These are phyloP conservation scores for Neodontobutis hainanensis DNA, from an alignment of 2,113 vertebrate species.

Conservation along the genomic window DNA sequence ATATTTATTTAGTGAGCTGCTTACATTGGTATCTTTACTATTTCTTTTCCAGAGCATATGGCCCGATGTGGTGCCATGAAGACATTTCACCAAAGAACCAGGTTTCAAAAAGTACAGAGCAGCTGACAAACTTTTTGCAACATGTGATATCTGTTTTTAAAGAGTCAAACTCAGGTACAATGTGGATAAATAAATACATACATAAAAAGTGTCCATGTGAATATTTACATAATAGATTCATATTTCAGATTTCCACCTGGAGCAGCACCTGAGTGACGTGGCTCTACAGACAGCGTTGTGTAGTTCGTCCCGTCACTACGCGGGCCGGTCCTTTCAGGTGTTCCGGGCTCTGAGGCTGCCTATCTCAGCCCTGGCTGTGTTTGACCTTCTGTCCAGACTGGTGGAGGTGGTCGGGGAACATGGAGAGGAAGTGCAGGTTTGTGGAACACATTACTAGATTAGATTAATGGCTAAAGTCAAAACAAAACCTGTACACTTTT, in stretches of 20 bases:
- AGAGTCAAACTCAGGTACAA: constrained; percentile 93
- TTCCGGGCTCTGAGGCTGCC: constrained; percentile 93
- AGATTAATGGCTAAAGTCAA: too few relatives aligned
- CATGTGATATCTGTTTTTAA: constrained; percentile 96
- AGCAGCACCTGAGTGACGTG: constrained; percentile 93
- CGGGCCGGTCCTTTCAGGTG: constrained; percentile 95
- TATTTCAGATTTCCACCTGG: constrained; percentile 88
- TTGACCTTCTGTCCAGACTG: constrained; percentile 90
- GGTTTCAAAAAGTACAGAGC: constrained; percentile 91
- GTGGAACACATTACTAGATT: neutral
- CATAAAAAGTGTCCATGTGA: neutral
- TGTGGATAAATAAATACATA: neutral
- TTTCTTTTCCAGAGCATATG: constrained; percentile 84
- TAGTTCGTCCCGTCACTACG: constrained; percentile 96
- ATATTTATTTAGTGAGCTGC: too few relatives aligned
- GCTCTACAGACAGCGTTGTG: constrained; percentile 93
- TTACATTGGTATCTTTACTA: neutral
- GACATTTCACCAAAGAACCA: constrained; percentile 97
- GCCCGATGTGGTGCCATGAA: constrained; percentile 97
- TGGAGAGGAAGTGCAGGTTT: constrained; percentile 89
- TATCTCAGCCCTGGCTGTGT: constrained; percentile 88
- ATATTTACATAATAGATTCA: too few relatives aligned
- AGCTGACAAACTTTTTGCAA: constrained; percentile 92
- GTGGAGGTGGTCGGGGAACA: constrained; percentile 93
- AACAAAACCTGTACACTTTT: too few relatives aligned